Base-by-base conservation (phyloP, 2,888 invertebrate genomes). In the Tenthredo livida region DNA sequence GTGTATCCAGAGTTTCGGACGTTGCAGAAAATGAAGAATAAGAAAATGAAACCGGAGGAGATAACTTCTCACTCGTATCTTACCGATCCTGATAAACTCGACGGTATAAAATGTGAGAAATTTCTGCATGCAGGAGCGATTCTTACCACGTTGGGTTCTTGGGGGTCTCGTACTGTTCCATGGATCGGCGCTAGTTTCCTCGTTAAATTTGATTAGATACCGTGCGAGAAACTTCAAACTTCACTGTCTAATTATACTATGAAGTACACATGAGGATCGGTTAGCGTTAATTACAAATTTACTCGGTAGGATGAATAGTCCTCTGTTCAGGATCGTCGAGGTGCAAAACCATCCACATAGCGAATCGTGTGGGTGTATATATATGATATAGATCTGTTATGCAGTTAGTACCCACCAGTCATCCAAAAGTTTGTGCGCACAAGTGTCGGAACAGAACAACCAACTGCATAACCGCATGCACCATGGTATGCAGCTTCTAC, bases 201-300 rank as follows among this genome's bases (percentile, higher is more conserved):
- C 80, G 80, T 80, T 80, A 61, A 80, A 80, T 80, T 80, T 80
- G 80, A 80, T 80, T 58, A 80, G 58, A 61, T 40, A 80, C 40
- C 54, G 54, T 33, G 25, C 77, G 50, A 73, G 72, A 17, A 80
- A 80, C 80, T 80, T 80, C 50, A 17, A 80, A 80, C 80, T 80
- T 80, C 50, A 37, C 33, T 50, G 58, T 37, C 58, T 80, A 80
- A 80, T 80, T 80, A 80, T 80, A 80, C 61, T 37, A 61, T 61
- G 58, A 80, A 80, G 40, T 21, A 61, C 80, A 40, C 25, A 61
- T 61, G 37, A 80, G 80, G 61, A 80, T 80, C 54, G 58, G 80
- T 80, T 80, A 61, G 15, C 80, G 58, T 61, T 78, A 78, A 80
- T 80, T 80, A 80, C 80, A 80, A 80, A 61, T 80, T 58, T 80